phyloP scores from a whole-genome alignment of 2,113 vertebrate species.

The Gobius niger region DNA sequence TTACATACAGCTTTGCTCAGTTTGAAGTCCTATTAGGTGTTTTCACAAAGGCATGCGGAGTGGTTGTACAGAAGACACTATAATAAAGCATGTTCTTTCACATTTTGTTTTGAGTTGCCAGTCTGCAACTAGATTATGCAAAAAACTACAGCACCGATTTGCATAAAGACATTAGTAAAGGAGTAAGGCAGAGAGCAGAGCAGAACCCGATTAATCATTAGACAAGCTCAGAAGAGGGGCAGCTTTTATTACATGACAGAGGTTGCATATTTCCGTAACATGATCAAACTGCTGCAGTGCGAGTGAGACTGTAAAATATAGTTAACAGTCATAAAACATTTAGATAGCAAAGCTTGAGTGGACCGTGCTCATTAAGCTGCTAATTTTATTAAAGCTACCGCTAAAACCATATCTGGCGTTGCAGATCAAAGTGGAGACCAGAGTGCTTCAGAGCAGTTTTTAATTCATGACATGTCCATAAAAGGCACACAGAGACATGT shows the following conservation, averaged over 20 bases:
- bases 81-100: constrained; percentile 2
- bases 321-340: constrained; percentile 12
- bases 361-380: background rate
- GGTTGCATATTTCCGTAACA: constrained; percentile 13
- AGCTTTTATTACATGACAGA: constrained; percentile 11
- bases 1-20: constrained; percentile 1
- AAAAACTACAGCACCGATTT: constrained; percentile 7
- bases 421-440: background rate
- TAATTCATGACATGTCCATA: background rate
- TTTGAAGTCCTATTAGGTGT: background rate
- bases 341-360: constrained; percentile 4
- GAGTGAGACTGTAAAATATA: constrained; percentile 3
- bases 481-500: constrained; percentile 5
- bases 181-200: background rate
- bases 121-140: constrained; percentile 8
- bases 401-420: background rate
- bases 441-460: background rate
- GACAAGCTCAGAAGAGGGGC: background rate
- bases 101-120: background rate
- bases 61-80: background rate
- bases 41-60: background rate
- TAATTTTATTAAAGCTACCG: background rate
- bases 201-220: constrained; percentile 5
- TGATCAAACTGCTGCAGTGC: constrained; percentile 9
- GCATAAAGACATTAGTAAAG: constrained; percentile 3